Evolutionary conservation across 2,797 vertebrate species (phyloP), one percentile per base, ranked within the genome.

Genomic region (Nyctalus aviator): DNA sequence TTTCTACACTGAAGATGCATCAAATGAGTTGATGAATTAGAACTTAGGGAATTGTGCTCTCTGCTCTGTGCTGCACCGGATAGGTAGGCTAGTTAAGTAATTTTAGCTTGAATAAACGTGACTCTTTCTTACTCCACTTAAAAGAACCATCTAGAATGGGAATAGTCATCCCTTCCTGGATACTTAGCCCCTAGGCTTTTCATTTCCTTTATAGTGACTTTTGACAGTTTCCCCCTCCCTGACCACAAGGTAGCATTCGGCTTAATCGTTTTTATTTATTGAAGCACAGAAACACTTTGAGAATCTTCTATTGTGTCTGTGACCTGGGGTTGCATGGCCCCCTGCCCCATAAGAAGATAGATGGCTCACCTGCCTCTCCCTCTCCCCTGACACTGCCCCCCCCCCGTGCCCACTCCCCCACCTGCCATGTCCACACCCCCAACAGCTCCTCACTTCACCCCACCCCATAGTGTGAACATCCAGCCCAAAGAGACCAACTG

Each of bases 81-180:
- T 46, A 77, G 11, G 25, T 10, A 79, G 44, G 6, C 13, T 68
- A 62, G 17, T 37, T 93, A 46, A 94, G 27, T 84, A 12, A 72
- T 53, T 72, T 88, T 59, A 90, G 17, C 9, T 46, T 44, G n/a
- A 73, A 30, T 85, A 82, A 78, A 27, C 21, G 87, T 64, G 57
- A 64, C 30, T 95, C 21, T 78, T 89, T 37, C 62, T 57, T 66
- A 2, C 0, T 37, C 11, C n/a, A 48, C 27, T 77, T 35, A 55
- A 8, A 91, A 82, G 94, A 89, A 27, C 21, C 35, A 20, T 35
- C 25, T 78, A 50, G 72, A 95, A 37, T 53, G 79, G 84, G 9
- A 15, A 62, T 1, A 81, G 41, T 21, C 2, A 0, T 82, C 59
- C n/a, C 17, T 82, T 25, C 46, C 3, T 87, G 73, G 30, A 72